Evolutionary conservation across 1,140 invertebrate genomes (phyloP).

Genomic region (Lamellibrachia luymesi): DNA sequence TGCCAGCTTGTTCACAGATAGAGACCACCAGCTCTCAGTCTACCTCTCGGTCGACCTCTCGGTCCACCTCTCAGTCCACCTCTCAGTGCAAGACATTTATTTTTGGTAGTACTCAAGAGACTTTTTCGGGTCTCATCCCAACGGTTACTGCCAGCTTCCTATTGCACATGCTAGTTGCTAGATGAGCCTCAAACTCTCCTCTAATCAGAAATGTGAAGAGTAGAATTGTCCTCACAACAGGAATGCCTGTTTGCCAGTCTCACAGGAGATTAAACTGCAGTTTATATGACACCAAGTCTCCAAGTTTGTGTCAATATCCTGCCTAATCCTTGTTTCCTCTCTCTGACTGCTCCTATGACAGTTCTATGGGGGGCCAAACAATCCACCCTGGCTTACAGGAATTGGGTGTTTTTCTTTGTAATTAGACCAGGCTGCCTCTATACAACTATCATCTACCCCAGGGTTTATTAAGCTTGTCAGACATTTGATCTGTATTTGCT

Average conservation of each 20-base stretch:
- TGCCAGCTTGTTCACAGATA: no score
- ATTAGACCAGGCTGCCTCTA: not conserved
- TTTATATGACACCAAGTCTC: not conserved
- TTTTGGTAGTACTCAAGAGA: no score
- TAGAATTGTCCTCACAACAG: not conserved
- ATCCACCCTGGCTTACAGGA: not conserved
- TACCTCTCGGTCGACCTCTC: no score
- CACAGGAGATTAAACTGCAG: not conserved
- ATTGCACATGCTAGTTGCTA: not conserved
- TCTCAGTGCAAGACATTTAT: no score
- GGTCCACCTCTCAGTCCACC: no score
- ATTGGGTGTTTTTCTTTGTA: not conserved
- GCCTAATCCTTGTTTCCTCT: not conserved
- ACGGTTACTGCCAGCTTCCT: not conserved
- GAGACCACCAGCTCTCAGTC: no score
- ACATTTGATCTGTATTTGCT: not conserved
- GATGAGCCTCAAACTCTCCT: not conserved
- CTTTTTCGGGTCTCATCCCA: not conserved
- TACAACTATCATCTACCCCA: not conserved
- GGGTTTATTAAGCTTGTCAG: not conserved
- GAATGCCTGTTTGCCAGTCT: not conserved
- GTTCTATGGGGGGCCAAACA: not conserved
- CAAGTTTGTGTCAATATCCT: not conserved
- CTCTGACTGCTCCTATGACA: not conserved
- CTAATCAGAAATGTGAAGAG: not conserved